phyloP scores from a whole-genome alignment of 2,113 vertebrate genomes.

The Symphodus melops region DNA sequence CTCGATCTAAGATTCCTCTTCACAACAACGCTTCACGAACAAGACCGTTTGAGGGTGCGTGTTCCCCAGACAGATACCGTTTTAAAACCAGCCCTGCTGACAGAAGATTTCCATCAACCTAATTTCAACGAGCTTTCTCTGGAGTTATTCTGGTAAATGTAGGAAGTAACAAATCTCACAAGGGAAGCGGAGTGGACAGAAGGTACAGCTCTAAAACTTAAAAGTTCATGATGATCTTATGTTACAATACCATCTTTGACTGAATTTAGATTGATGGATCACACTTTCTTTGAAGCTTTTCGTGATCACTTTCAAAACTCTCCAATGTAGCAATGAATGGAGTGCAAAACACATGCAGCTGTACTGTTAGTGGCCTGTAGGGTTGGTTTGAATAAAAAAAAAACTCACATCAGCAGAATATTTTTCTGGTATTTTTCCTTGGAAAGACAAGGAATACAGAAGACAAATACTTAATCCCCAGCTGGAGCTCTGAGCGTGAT shows the following conservation, averaged over 20 bases:
- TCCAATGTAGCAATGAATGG: slow-evolving; percentile 6
- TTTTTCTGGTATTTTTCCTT: not conserved
- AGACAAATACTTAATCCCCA: not conserved
- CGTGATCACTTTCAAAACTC: not conserved
- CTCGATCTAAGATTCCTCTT: not conserved
- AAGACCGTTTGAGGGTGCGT: too few species aligned
- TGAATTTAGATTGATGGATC: not conserved
- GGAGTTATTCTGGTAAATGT: not conserved
- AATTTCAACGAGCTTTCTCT: not conserved
- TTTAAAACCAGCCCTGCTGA: not conserved
- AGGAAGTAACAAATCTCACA: not conserved
- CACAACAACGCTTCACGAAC: too few species aligned
- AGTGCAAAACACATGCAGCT: not conserved
- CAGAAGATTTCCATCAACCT: not conserved
- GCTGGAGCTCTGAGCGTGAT: not conserved
- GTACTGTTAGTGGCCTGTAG: not conserved
- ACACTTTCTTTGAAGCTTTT: slow-evolving; percentile 1
- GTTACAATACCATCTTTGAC: not conserved
- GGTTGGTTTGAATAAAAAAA: not conserved
- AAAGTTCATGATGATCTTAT: not conserved
- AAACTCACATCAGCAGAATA: not conserved
- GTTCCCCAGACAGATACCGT: not conserved
- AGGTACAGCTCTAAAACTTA: not conserved
- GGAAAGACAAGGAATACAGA: not conserved
- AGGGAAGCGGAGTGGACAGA: not conserved